phyloP scores from a whole-genome alignment of 2,888 invertebrate species.

The Lithophane ornitopus region DNA sequence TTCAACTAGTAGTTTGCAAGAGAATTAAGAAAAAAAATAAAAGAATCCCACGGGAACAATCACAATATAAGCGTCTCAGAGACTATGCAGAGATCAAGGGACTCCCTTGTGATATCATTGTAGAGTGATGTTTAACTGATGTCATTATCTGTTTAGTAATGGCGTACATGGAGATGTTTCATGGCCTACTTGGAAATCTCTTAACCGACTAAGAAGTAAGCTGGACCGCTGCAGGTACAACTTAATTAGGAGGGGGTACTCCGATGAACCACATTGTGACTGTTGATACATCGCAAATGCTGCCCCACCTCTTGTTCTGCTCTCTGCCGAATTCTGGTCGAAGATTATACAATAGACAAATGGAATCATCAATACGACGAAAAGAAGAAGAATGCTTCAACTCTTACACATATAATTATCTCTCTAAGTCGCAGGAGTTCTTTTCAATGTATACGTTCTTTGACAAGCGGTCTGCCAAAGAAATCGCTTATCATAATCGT shows the following conservation, averaged over 20 bases:
- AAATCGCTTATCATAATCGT: background rate
- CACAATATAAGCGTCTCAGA: no score
- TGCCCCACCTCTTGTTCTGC: background rate
- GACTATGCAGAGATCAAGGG: no score
- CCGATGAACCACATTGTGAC: background rate
- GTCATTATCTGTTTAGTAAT: no score
- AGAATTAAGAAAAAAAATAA: no score
- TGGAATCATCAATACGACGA: background rate
- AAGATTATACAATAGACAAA: background rate
- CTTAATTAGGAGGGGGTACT: background rate
- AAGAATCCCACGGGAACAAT: no score
- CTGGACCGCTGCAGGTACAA: background rate
- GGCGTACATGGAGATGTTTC: no score
- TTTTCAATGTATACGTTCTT: background rate
- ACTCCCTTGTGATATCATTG: no score
- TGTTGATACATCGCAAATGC: background rate
- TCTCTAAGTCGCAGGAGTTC: background rate
- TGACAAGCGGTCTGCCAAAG: background rate
- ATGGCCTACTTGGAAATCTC: background rate
- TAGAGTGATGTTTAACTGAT: no score
- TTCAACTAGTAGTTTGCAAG: no score
- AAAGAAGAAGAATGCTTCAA: background rate
- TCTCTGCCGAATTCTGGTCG: background rate
- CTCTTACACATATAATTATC: background rate
- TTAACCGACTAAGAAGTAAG: background rate